These are phyloP conservation scores for Aphaenogaster ashmeadi DNA, from an alignment of 1,140 invertebrate species.

Conservation along the genomic window DNA sequence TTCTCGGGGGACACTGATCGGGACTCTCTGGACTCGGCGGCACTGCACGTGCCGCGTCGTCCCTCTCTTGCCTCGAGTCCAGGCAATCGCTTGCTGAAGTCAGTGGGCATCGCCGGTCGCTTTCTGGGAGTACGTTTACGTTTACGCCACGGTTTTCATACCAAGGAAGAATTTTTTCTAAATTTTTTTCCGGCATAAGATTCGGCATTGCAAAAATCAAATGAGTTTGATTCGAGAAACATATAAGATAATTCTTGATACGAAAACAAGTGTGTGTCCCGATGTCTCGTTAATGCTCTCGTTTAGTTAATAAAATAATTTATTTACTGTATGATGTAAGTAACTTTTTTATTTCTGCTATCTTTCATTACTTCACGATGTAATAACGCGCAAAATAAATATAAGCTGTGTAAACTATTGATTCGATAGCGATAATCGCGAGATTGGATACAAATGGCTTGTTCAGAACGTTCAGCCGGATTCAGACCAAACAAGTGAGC, in stretches of 20 bases:
- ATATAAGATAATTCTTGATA: not conserved
- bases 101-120: constrained; percentile 82
- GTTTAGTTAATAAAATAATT: constrained; percentile 28
- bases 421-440: not conserved
- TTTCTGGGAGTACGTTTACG: constrained; percentile 81
- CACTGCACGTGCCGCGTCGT: constrained; percentile 45
- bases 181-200: not conserved
- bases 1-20: constrained; percentile 70
- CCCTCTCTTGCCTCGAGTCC: constrained; percentile 77
- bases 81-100: constrained; percentile 80
- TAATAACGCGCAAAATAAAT: not conserved
- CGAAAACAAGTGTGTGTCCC: not conserved
- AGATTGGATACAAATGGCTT: not conserved
- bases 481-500: not conserved
- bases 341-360: not conserved
- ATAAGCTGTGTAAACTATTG: not conserved
- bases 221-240: not conserved
- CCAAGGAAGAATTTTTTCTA: not conserved
- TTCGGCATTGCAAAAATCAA: not conserved
- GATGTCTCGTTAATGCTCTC: not conserved
- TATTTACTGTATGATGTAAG: not conserved
- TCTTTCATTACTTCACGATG: not conserved
- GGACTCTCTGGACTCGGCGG: constrained; percentile 47
- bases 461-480: not conserved
- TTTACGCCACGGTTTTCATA: not conserved